phyloP scores from a whole-genome alignment of 2,797 vertebrate species.

The Brotogeris chrysoptera region DNA sequence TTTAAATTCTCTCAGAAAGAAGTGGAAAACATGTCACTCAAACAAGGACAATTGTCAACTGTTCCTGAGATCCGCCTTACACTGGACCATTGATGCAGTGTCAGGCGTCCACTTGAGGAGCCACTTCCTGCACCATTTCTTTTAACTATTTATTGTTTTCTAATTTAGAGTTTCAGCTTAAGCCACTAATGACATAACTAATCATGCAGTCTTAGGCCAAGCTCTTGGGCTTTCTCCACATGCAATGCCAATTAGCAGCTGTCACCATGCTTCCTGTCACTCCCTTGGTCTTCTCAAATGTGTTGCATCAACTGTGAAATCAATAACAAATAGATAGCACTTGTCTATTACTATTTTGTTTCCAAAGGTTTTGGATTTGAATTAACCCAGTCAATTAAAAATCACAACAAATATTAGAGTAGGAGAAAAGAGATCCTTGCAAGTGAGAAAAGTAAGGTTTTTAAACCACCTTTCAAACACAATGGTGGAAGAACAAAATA shows the following conservation, averaged over 20 bases:
- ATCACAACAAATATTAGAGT: not conserved
- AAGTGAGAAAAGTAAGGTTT: not conserved
- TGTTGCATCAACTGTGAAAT: not conserved
- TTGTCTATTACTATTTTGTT: fast-evolving
- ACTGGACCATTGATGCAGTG: not conserved
- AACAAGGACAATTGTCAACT: not conserved
- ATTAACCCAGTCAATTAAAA: not conserved
- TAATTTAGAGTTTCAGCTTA: not conserved
- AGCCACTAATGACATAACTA: not conserved
- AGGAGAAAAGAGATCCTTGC: not conserved
- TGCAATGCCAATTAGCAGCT: not conserved
- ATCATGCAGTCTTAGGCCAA: not conserved
- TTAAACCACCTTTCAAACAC: not conserved
- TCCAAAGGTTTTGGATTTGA: not conserved
- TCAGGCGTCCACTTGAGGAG: not conserved
- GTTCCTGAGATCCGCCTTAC: not conserved
- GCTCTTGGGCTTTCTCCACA: not conserved
- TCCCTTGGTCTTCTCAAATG: not conserved
- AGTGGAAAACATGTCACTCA: not conserved
- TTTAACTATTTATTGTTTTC: not conserved
- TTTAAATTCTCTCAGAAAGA: not conserved
- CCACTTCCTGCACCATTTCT: not conserved
- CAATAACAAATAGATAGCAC: fast-evolving
- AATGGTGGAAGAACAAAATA: not conserved
- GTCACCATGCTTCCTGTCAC: not conserved